These are phyloP conservation scores for Carposina sasakii DNA, from an alignment of 1,140 invertebrate species.

Conservation along the genomic window DNA sequence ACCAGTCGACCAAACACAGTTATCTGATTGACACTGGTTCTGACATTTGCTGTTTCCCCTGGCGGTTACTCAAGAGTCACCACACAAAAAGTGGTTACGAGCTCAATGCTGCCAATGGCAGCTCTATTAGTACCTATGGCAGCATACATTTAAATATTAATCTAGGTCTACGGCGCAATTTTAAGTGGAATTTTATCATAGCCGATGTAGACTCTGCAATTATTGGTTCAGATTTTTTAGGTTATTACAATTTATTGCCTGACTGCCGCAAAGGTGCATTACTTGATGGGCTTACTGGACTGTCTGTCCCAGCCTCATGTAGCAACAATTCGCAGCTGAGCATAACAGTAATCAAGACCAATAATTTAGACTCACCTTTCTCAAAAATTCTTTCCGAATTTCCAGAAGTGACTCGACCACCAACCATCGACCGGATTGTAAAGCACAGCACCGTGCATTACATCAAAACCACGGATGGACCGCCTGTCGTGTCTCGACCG, in stretches of 20 bases:
- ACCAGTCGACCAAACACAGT: neutral
- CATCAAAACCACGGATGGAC: too few relatives aligned
- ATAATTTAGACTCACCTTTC: too few relatives aligned
- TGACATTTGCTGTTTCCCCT: neutral
- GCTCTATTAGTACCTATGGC: neutral
- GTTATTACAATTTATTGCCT: neutral
- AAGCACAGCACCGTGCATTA: too few relatives aligned
- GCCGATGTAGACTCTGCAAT: neutral
- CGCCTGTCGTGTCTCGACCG: too few relatives aligned
- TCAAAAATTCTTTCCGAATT: too few relatives aligned
- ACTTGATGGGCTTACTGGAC: neutral
- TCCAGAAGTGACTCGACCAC: too few relatives aligned
- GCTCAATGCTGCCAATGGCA: neutral
- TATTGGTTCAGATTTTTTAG: neutral
- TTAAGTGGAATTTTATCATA: neutral
- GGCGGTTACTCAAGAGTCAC: neutral
- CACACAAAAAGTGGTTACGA: neutral
- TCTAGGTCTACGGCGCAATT: neutral
- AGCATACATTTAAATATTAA: neutral
- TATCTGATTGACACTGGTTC: neutral
- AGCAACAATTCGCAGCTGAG: conserved; percentile 52
- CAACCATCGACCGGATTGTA: too few relatives aligned
- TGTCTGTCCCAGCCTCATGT: conserved; percentile 19
- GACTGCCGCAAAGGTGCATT: neutral
- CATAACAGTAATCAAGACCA: too few relatives aligned